phyloP scores from a whole-genome alignment of 2,797 vertebrate genomes.

The Perodicticus potto region DNA sequence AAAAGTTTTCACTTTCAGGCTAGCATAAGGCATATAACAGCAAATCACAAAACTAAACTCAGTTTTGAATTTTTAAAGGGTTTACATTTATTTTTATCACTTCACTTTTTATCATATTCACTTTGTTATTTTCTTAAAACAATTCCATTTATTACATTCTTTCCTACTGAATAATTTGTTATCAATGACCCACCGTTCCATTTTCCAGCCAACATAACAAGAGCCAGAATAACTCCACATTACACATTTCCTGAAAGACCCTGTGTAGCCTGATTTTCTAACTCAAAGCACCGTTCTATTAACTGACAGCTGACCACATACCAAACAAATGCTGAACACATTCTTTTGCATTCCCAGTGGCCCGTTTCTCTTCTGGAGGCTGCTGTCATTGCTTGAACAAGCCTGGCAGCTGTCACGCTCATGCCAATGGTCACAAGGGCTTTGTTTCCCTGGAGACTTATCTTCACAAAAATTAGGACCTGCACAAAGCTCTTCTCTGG shows the following conservation, averaged over 20 bases:
- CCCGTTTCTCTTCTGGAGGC: neutral
- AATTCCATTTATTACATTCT: neutral
- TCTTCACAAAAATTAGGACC: neutral
- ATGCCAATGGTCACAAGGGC: neutral
- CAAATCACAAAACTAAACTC: conserved; percentile 1
- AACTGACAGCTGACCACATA: conserved; percentile 12
- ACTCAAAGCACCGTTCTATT: neutral
- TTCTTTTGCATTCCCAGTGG: neutral
- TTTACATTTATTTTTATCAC: conserved; percentile 41
- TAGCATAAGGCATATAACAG: neutral
- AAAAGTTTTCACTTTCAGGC: neutral
- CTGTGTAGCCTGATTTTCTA: conserved; percentile 21
- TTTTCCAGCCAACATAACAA: conserved; percentile 29
- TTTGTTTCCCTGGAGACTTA: neutral
- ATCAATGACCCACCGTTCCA: conserved; percentile 66
- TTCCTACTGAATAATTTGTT: conserved; percentile 58
- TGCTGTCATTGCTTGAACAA: neutral
- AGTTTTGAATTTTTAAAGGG: neutral
- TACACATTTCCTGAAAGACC: conserved; percentile 66
- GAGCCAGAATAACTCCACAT: conserved; percentile 16
- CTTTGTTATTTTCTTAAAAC: neutral
- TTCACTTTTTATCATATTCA: neutral
- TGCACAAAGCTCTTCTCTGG: neutral
- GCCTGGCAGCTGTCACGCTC: conserved; percentile 41
- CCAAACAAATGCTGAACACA: neutral